Conservation (phyloP, 2,888 invertebrate genomes). For the Ptilodon capucinus region DNA sequence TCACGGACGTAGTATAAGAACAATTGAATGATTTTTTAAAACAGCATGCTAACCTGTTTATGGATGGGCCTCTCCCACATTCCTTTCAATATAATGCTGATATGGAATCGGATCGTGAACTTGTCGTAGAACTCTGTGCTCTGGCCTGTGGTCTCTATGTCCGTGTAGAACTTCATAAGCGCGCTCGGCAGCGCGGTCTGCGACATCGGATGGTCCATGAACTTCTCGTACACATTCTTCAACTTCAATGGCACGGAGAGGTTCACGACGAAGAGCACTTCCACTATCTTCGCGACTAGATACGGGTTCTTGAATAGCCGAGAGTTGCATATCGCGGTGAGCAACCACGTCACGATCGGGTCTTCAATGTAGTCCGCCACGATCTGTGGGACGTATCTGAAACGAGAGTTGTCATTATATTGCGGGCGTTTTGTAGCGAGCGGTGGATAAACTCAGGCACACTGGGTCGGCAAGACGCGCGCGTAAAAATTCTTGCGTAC, state of each 20-base stretch:
- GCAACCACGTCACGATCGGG: conserved; percentile 92
- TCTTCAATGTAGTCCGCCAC: conserved; percentile 91
- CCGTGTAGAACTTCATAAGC: conserved; percentile 99
- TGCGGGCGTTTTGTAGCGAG: no score
- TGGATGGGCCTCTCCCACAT: conserved; percentile 97
- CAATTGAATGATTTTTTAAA: not conserved
- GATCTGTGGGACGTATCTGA: conserved; percentile 88
- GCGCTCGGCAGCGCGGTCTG: conserved; percentile 92
- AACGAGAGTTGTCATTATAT: not conserved
- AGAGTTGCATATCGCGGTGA: conserved; percentile 94
- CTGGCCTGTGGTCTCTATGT: conserved; percentile 98
- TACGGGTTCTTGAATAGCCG: conserved; percentile 98
- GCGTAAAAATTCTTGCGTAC: no score
- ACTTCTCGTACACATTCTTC: conserved; percentile 85
- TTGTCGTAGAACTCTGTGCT: conserved; percentile 99
- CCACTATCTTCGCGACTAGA: conserved; percentile 97
- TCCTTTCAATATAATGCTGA: conserved; percentile 97
- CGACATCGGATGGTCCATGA: conserved; percentile 91
- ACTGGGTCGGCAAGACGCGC: no score
- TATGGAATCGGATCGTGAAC: conserved; percentile 98
- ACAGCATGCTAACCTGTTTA: conserved; percentile 58
- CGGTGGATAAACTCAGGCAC: no score
- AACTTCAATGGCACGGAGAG: conserved; percentile 82
- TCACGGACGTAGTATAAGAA: not conserved
- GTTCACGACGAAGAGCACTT: conserved; percentile 92